phyloP scores from a whole-genome alignment of 2,888 invertebrate species.

The Ornithoptera priamus region DNA sequence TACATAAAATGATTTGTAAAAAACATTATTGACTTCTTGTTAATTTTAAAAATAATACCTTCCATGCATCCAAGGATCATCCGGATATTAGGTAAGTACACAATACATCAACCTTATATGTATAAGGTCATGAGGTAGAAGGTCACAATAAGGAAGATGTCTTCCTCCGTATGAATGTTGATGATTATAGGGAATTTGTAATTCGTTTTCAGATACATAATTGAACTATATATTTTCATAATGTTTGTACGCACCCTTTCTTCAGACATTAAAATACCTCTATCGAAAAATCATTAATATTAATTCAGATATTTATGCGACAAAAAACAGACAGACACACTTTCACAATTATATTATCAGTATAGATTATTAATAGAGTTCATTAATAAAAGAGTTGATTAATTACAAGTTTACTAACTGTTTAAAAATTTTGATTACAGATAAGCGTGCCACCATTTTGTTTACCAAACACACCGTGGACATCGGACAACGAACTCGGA shows the following conservation, averaged over 20 bases:
- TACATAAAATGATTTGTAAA: neutral
- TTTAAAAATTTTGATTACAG: slow-evolving; percentile 45
- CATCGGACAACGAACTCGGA: slow-evolving; percentile 71
- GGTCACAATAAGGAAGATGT: too few species aligned
- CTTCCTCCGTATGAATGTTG: neutral
- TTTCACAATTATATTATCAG: neutral
- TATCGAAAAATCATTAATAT: neutral
- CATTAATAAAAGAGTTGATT: neutral
- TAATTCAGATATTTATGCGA: neutral
- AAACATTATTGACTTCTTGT: neutral
- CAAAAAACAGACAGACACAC: neutral
- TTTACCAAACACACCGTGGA: slow-evolving; percentile 79
- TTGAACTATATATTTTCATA: neutral
- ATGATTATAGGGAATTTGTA: neutral
- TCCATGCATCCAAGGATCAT: neutral
- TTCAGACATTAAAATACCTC: neutral
- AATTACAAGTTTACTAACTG: neutral
- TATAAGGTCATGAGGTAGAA: too few species aligned
- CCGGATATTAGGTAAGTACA: neutral
- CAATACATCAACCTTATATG: neutral
- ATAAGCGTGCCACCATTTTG: slow-evolving; percentile 88
- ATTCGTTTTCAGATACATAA: neutral
- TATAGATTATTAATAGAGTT: neutral
- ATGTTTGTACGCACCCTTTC: too few species aligned
- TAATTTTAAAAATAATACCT: neutral